A percentile compares a stretch with the other conserved stretches of the same genome.
These are phyloP conservation scores for Silurus asotus DNA, from an alignment of 2,113 vertebrate species.

Conservation along the genomic window DNA sequence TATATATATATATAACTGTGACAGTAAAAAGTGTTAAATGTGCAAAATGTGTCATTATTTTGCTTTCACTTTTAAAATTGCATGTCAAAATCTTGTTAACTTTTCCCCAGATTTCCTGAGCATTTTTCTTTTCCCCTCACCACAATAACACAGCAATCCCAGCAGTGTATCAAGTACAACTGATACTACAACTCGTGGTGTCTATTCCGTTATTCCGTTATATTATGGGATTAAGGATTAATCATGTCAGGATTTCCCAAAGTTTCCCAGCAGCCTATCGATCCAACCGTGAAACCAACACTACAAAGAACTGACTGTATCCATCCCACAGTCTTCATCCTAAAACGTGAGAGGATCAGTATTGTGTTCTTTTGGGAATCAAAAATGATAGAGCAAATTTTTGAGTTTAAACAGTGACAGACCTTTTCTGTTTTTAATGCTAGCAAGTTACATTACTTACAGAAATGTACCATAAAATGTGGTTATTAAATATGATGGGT, in stretches of 20 bases:
- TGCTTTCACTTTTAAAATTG: no score
- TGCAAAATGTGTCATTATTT: no score
- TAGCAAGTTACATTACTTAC: neutral
- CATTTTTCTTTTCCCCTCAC: neutral
- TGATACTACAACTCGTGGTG: neutral
- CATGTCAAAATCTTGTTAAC: no score
- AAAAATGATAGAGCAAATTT: neutral
- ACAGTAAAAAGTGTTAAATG: no score
- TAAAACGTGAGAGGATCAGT: neutral
- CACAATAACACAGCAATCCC: neutral
- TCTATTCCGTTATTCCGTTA: neutral
- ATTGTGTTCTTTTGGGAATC: neutral
- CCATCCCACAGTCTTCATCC: neutral
- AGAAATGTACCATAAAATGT: neutral
- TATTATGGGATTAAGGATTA: neutral
- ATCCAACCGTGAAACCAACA: neutral
- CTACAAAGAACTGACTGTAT: neutral
- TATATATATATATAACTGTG: no score
- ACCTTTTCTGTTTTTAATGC: neutral
- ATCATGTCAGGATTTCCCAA: neutral
- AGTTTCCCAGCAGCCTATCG: neutral
- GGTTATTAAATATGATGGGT: neutral
- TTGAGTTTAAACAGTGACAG: neutral
- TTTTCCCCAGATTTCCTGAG: neutral
- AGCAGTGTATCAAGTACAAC: neutral